Evolutionary conservation across 2,113 vertebrate species (phyloP), one percentile per base, ranked within the genome.

Genomic region (Pterophyllum scalare): DNA sequence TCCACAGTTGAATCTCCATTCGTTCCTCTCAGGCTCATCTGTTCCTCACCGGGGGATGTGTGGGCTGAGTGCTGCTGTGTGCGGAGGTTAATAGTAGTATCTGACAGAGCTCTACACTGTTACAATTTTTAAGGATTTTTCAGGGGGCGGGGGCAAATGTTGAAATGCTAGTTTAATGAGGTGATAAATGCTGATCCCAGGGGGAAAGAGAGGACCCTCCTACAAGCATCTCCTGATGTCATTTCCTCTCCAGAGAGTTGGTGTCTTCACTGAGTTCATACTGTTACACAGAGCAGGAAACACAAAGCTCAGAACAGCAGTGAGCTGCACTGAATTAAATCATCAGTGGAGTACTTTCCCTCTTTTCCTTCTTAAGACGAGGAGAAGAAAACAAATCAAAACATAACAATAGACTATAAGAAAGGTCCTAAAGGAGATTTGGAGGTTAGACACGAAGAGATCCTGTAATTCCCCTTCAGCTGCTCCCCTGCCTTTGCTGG

Each of bases 1-100:
- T 75, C 88, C 87, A 74, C 84, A 64, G 49, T 89, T 83, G 89
- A 85, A 77, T 74, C 83, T 82, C 85, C 79, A 84, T 82, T 81
- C 59, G 88, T 87, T 89, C 77, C 81, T 83, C 77, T 77, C 49
- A 2, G 65, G 78, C 84, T 86, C 84, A n/a, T 83, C 82, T 84
- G 84, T 43, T 87, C 81, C 84, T 88, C 87, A 33, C 80, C 87
- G 79, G 86, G 82, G 70, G 77, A 75, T 35, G 85, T 59, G 91
- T 78, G 86, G 80, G 89, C 58, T 17, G 84, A 65, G 22, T 77
- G 75, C 38, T 72, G 72, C 46, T 80, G 82, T 56, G 72, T 3
- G 67, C 6, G 54, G 82, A 77, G 85, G 78, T 76, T 87, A 90
- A 88, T 86, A 19, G 70, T 62, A 22, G 84, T 80, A 86, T 80